These are phyloP conservation scores for Platichthys stellatus DNA, from an alignment of 2,113 vertebrate genomes.

Conservation along the genomic window DNA sequence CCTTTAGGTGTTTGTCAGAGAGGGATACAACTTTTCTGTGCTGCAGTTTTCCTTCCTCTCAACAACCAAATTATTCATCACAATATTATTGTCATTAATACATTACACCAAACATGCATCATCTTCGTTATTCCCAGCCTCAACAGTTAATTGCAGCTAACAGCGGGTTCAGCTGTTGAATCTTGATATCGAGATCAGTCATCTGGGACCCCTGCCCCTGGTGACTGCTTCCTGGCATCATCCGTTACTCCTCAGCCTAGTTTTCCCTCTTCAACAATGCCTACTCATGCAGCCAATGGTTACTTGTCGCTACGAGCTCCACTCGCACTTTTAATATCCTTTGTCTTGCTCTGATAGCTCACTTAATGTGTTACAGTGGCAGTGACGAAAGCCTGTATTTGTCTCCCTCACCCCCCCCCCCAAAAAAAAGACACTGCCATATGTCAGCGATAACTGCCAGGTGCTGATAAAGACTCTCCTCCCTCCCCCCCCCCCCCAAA, in stretches of 20 bases:
- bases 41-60: neutral
- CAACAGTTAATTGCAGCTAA: neutral
- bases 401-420: conserved; percentile 52
- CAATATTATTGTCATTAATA: neutral
- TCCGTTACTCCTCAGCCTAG: conserved; percentile 39
- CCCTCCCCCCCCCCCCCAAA: conserved; percentile 29
- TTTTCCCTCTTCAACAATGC: conserved; percentile 38
- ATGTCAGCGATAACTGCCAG: conserved; percentile 60
- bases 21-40: neutral
- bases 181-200: conserved; percentile 29
- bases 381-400: conserved; percentile 59
- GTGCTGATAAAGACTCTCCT: conserved; percentile 55
- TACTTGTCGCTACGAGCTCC: conserved; percentile 55
- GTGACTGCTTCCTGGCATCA: conserved; percentile 34
- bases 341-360: conserved; percentile 76
- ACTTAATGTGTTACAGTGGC: conserved; percentile 66
- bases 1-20: neutral
- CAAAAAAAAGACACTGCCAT: conserved; percentile 55
- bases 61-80: neutral
- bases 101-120: neutral
- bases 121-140: neutral
- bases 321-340: conserved; percentile 75
- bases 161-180: neutral
- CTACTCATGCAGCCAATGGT: conserved; percentile 33
- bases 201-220: conserved; percentile 18